Conservation (phyloP, 2,797 vertebrate species). For the Euphonia xanthogaster region DNA sequence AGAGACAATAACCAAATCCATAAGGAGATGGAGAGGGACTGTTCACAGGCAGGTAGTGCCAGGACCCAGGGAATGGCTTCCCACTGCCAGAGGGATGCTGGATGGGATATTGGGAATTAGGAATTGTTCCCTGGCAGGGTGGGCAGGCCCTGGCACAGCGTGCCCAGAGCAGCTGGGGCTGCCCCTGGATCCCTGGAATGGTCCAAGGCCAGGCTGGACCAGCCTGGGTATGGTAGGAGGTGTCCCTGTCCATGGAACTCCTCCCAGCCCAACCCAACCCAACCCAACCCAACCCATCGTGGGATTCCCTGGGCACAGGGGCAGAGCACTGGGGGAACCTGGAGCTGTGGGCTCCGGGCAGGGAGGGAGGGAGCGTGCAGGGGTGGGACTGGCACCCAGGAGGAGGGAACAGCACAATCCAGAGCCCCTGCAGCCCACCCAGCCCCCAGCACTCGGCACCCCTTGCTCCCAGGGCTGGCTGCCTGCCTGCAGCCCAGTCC, state of each 20-base stretch:
- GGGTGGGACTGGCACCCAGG: rapidly evolving
- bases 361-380: background rate
- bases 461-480: background rate
- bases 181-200: background rate
- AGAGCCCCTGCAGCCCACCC: no score
- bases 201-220: rapidly evolving
- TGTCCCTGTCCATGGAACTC: background rate
- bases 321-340: rapidly evolving
- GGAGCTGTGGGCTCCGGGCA: background rate
- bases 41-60: background rate
- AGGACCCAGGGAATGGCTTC: no score
- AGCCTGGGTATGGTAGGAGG: rapidly evolving
- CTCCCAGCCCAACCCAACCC: background rate
- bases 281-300: rapidly evolving
- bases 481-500: background rate
- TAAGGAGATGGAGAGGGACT: background rate
- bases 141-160: no score
- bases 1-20: background rate
- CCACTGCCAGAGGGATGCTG: rapidly evolving
- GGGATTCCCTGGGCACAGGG: background rate
- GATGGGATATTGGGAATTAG: no score
- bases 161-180: background rate
- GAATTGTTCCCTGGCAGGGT: background rate
- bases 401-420: background rate
- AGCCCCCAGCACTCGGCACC: background rate